A percentile compares a stretch with the other conserved stretches of the same genome.
These are phyloP conservation scores for Mythimna lalbum DNA, from an alignment of 2,888 invertebrate genomes.

Conservation along the genomic window DNA sequence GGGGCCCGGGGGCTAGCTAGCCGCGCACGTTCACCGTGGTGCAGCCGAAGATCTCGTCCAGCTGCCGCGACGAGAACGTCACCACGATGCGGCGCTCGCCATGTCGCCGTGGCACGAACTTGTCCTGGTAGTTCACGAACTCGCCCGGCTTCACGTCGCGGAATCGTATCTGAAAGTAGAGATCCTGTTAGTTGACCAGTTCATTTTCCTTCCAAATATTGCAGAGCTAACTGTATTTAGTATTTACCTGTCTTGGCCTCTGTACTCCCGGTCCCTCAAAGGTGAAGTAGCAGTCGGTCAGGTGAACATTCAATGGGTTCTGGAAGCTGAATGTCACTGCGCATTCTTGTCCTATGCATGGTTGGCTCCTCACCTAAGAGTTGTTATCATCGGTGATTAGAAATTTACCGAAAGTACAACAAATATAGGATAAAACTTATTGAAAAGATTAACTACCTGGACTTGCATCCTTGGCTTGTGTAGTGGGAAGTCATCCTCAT, in stretches of 20 bases:
- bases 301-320: constrained; percentile 92
- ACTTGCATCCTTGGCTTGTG: constrained; percentile 92
- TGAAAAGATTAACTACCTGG: constrained; percentile 82
- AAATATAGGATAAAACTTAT: constrained; percentile 2
- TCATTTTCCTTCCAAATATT: not conserved
- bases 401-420: not conserved
- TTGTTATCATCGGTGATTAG: constrained; percentile 8
- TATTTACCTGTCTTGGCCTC: constrained; percentile 89
- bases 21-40: constrained; percentile 89
- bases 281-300: constrained; percentile 93
- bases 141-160: constrained; percentile 92
- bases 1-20: constrained; percentile 87
- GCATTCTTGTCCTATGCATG: constrained; percentile 89
- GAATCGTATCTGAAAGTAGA: constrained; percentile 82
- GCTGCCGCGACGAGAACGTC: constrained; percentile 92
- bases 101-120: constrained; percentile 90
- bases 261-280: constrained; percentile 93
- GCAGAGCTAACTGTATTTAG: not conserved
- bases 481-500: constrained; percentile 93
- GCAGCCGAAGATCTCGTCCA: constrained; percentile 92
- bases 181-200: constrained; percentile 14
- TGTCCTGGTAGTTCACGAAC: constrained; percentile 91
- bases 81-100: constrained; percentile 92
- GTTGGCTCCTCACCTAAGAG: constrained; percentile 84
- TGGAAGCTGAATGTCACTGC: constrained; percentile 91